Percentiles rank a stretch among this genome's conserved stretches.
Evolutionary conservation across 1,140 invertebrate species (phyloP).

Genomic region (Ditylenchus dipsaci): DNA sequence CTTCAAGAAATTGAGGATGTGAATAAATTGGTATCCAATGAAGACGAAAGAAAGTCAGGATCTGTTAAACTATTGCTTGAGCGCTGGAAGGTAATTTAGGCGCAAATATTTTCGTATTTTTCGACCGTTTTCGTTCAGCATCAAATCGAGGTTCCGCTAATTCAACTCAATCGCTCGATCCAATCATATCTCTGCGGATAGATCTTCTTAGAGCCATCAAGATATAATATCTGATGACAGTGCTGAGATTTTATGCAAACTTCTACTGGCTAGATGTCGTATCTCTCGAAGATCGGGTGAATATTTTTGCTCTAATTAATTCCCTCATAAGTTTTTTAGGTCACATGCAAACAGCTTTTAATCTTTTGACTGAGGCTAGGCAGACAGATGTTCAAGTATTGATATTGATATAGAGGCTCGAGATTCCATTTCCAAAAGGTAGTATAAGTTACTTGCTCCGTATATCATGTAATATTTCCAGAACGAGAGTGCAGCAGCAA

Average conservation of each 20-base stretch:
- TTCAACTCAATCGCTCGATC: neutral
- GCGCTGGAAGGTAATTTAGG: neutral
- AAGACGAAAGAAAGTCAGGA: neutral
- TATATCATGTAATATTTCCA: neutral
- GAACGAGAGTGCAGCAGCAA: conserved; percentile 10
- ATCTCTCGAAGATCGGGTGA: conserved; percentile 9
- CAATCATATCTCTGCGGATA: neutral
- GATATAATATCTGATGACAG: neutral
- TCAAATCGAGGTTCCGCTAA: neutral
- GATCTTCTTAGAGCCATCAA: conserved; percentile 1
- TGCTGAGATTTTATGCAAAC: neutral
- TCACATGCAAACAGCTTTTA: conserved; percentile 8
- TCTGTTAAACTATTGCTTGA: neutral
- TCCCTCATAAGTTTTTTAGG: neutral
- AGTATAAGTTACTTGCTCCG: neutral
- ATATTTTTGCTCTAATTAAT: conserved; percentile 11
- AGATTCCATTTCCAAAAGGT: conserved; percentile 21
- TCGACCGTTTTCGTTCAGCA: neutral
- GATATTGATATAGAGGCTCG: conserved; percentile 14
- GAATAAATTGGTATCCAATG: neutral
- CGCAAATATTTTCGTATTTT: neutral
- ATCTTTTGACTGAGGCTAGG: conserved; percentile 3
- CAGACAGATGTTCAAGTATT: conserved; percentile 4
- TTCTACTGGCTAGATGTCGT: neutral
- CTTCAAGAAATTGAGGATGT: neutral